Evolutionary conservation across 2,113 vertebrate genomes (phyloP).

Genomic region (Promerops cafer): DNA sequence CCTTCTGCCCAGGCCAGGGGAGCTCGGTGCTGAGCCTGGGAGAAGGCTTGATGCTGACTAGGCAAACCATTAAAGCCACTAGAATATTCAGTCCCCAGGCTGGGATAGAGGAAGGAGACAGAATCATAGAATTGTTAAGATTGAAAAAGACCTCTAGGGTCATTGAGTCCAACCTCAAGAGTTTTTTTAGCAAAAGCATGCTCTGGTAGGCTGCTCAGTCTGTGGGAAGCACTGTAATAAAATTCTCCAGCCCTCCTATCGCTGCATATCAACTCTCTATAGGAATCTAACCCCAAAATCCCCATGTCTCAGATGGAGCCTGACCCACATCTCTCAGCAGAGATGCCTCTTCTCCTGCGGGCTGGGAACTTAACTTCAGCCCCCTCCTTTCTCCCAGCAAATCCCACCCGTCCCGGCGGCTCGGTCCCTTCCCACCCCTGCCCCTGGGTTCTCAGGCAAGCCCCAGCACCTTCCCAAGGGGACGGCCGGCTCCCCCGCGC

Average conservation of each 20-base stretch:
- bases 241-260: not conserved
- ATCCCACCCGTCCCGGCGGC: not conserved
- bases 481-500: rapidly evolving
- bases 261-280: not conserved
- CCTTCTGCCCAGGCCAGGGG: not conserved
- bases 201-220: not conserved
- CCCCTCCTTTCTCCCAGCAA: not conserved
- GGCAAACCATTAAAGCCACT: not conserved
- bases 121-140: not conserved
- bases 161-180: not conserved
- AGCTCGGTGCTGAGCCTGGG: not conserved
- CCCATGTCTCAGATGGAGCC: rapidly evolving
- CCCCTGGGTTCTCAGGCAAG: not conserved
- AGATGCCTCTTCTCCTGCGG: not conserved
- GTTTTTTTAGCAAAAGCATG: not conserved
- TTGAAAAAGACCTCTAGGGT: not conserved
- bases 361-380: not conserved
- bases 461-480: not conserved
- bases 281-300: not conserved
- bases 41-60: not conserved
- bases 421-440: not conserved
- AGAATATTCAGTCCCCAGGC: not conserved
- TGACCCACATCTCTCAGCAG: not conserved
- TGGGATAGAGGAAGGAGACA: not conserved
- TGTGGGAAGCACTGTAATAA: not conserved